Base-by-base conservation (phyloP, 2,888 invertebrate species). In the Morinoia aosen region DNA sequence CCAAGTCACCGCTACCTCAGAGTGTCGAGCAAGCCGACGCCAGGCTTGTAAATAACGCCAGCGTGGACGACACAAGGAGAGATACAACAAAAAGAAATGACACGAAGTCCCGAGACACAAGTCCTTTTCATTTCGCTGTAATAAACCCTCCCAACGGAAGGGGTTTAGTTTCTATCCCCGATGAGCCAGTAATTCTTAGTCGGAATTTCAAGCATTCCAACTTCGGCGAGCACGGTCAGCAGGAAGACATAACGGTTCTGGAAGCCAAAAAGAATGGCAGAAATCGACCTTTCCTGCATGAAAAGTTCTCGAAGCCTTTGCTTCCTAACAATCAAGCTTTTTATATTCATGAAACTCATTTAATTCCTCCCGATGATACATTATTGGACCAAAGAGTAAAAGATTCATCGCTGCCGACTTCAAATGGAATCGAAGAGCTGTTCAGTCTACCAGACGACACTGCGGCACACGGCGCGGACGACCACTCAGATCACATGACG, bases 291-390 rank as follows among this genome's bases (percentile, higher is more conserved):
- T 48, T 33, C 40, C 33, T 33, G 8, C 7, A 93, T 33, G n/a
- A 33, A 57, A 25, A n/a, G 25, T 56, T 57, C n/a, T 8, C 16
- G n/a, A 58, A 39, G 64, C 95, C 95, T 48, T 48, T 39, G n/a
- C 14, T 64, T 19, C n/a, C 91, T 33, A 64, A 88, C 58, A 96
- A 96, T 48, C 40, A 95, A n/a, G 95, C 96, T 25, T 96, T 96
- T 90, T 96, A 96, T 91, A 96, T 96, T 56, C 96, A 96, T n/a
- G 76, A 95, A 58, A 88, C 94, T 40, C 95, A 94, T 57, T 64
- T 96, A 12, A 94, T 95, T 40, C 95, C 95, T n/a, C 95, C 88
- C 40, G 94, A 94, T 33, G 94, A 88, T 56, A 33, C 48, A 8
- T 19, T 91, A 57, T 94, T 61, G 8, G 90, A 91, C 11, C 33